These are phyloP conservation scores for Uria lomvia DNA, from an alignment of 2,113 vertebrate genomes.

Conservation along the genomic window DNA sequence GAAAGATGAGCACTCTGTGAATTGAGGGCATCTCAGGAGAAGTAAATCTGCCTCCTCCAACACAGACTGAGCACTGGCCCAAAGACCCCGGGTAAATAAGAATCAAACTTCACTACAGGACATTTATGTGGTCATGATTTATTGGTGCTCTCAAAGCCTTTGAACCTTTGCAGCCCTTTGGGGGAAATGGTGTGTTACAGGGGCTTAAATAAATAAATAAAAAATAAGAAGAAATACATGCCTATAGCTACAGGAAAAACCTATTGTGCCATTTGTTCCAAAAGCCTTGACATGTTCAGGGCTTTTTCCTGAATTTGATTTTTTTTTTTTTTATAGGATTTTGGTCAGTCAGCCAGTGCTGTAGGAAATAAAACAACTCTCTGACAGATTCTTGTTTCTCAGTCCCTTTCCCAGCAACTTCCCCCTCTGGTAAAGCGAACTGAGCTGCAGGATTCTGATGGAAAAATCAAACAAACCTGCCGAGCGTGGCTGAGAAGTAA, in stretches of 20 bases:
- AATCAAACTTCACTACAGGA: slow-evolving; percentile 70
- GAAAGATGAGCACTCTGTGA: slow-evolving; percentile 70
- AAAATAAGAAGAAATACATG: slow-evolving; percentile 54
- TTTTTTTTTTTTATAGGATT: slow-evolving; percentile 57
- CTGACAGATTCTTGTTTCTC: slow-evolving; percentile 45
- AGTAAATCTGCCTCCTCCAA: slow-evolving; percentile 69
- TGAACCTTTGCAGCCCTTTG: slow-evolving; percentile 63
- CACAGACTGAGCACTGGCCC: slow-evolving; percentile 65
- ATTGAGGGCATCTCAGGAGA: slow-evolving; percentile 69
- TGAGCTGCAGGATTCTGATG: slow-evolving; percentile 49
- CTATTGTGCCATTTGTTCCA: slow-evolving; percentile 48
- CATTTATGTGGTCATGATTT: slow-evolving; percentile 70
- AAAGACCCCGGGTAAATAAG: slow-evolving; percentile 73
- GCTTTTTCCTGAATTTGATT: slow-evolving; percentile 66
- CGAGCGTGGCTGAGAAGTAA: slow-evolving; percentile 42
- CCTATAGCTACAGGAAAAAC: slow-evolving; percentile 34
- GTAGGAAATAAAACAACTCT: slow-evolving; percentile 60
- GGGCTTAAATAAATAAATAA: slow-evolving; percentile 74
- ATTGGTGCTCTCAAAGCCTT: slow-evolving; percentile 66
- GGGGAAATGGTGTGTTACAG: slow-evolving; percentile 50
- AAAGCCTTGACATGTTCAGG: slow-evolving; percentile 55
- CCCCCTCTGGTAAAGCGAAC: slow-evolving; percentile 48
- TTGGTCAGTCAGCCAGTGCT: slow-evolving; percentile 47
- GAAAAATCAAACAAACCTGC: slow-evolving; percentile 64
- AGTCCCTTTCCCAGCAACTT: slow-evolving; percentile 20